Conservation (phyloP, 2,888 invertebrate species). For the Acrobasis repandana region DNA sequence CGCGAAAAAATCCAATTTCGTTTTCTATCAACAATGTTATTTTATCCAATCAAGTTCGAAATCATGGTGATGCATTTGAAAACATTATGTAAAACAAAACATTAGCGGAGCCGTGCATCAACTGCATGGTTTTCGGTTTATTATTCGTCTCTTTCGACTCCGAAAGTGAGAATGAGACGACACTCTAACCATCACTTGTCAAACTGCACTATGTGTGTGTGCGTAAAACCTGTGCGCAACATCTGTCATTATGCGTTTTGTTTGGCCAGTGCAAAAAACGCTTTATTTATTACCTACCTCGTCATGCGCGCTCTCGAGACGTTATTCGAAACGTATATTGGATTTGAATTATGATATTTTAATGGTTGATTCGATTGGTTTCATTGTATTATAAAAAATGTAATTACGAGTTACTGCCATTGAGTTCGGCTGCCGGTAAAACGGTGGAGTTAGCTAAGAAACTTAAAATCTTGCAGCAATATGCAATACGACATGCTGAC, state of each 20-base stretch:
- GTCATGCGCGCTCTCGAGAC: slow-evolving; percentile 9
- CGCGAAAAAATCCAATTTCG: too few relatives aligned
- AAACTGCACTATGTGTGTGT: slow-evolving; percentile 30
- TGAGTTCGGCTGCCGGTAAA: background rate
- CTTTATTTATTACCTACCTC: slow-evolving; percentile 26
- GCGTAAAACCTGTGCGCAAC: slow-evolving; percentile 39
- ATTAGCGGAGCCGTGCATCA: background rate
- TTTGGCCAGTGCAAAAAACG: slow-evolving; percentile 43
- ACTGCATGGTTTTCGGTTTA: background rate
- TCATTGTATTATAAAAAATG: slow-evolving; percentile 9
- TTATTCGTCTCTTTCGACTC: slow-evolving; percentile 5
- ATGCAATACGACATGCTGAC: too few relatives aligned
- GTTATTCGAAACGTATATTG: slow-evolving; percentile 13
- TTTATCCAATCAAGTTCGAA: too few relatives aligned
- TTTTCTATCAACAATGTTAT: too few relatives aligned
- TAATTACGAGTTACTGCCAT: background rate
- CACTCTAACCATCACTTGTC: slow-evolving; percentile 18
- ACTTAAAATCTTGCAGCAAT: too few relatives aligned
- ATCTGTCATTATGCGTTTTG: slow-evolving; percentile 46
- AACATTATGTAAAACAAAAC: slow-evolving; percentile 1
- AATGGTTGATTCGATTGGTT: slow-evolving; percentile 14
- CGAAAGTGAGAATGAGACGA: slow-evolving; percentile 13
- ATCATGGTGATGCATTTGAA: background rate
- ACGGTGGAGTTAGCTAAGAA: too few relatives aligned
- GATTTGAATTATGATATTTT: slow-evolving; percentile 19